Base-by-base conservation (phyloP, 2,797 vertebrate species). In the Protosalanx chinensis region DNA sequence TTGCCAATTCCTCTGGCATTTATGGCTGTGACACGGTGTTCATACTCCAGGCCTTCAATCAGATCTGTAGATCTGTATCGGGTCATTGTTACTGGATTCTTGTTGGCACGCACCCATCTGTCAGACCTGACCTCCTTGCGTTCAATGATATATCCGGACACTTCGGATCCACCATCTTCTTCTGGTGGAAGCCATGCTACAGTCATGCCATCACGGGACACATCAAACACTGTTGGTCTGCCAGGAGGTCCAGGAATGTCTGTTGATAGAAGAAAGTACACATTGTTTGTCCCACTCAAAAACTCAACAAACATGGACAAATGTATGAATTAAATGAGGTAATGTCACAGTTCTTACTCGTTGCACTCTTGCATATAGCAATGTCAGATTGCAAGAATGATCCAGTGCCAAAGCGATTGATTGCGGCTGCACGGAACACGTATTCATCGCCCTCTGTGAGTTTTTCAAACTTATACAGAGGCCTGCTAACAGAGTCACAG, bases 201-300 rank as follows among this genome's bases (percentile, higher is more conserved):
- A 5, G 98, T 99, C 98, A 99, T 99, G 66, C 98, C 96, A 67
- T 99, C 98, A 74, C 98, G 96, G 76, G 97, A 99, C 62, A 94
- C 85, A 82, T 99, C 98, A 81, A 98, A 97, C 62, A 96, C 84
- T 68, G 94, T 92, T 68, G 96, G 95, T 81, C 97, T 95, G 62
- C 95, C 96, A 83, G 97, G 95, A 84, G 95, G 94, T 84, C 96
- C 97, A 73, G 98, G 93, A 78, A 96, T 92, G 80, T 92, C 98
- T 99, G 67, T 58, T 20, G 49, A 58, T 33, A n/a, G 27, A n/a
- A 32, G 62, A 15, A 18, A 60, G 59, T 8, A 56, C 18, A 41
- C 16, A 46, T 49, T 49, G n/a, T 6, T 18, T 41, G 32, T 68
- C 6, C 53, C 20, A 29, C 20, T 46, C 37, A 13, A 29, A 13